Evolutionary conservation across 2,113 vertebrate species (phyloP), one percentile per base, ranked within the genome.

Genomic region (Chloebia gouldiae): DNA sequence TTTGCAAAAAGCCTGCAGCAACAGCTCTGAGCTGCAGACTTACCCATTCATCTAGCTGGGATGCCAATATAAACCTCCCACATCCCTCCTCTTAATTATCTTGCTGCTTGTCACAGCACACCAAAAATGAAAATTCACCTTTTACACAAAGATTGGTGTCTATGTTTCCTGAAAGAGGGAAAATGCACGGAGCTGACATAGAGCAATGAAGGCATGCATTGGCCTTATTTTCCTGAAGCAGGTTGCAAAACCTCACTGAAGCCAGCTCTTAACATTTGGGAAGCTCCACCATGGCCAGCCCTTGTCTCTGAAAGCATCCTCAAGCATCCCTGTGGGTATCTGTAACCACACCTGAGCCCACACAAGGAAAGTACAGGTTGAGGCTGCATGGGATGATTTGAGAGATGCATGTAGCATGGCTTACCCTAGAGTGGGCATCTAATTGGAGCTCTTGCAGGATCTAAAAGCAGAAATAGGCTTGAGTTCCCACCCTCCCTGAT

Each of bases 1-100:
- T 81, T 88, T 92, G 51, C 79, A 84, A 77, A 92, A 72, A 94
- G 69, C 71, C 85, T 75, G 42, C 50, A 94, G 72, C 61, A 89
- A 25, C 23, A 60, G n/a, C 60, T 90, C 44, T 45, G 54, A 75
- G 25, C 27, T 81, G 44, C 72, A 78, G 31, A 53, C 18, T 40
- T 82, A 72, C 44, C 49, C 42, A 57, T 86, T 78, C 81, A 49
- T 35, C 44, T 53, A 86, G 11, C n/a, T 81, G 45, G 65, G 61
- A 83, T 35, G 51, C 49, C 60, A 86, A 63, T 30, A 94, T 9
- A 72, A 77, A 66, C 59, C 18, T 93, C 64, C 35, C 51, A 53
- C 28, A 44, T 70, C 24, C 22, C 54, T 88, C 23, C 30, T 80
- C 71, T 88, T 70, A 51, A 83, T 70, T 85, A 71, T 83, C 68